A percentile compares a stretch with the other conserved stretches of the same genome.
Conservation (phyloP, 2,888 invertebrate species). For the Atherix ibis region DNA sequence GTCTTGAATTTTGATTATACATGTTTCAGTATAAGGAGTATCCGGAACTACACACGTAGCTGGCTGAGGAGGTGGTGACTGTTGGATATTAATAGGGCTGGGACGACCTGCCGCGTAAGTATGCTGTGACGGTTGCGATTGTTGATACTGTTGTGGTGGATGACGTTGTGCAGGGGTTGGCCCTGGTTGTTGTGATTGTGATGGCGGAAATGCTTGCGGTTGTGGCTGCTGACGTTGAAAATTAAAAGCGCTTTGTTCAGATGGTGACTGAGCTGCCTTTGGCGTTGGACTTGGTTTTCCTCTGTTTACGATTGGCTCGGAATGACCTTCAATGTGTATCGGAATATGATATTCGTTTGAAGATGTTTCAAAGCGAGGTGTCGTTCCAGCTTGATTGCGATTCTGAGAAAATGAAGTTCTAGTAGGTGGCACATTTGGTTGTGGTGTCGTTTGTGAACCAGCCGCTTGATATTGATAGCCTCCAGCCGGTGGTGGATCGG, state of each 20-base stretch:
- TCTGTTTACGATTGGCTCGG: constrained; percentile 64
- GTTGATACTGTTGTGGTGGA: constrained; percentile 5
- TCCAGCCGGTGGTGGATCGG: constrained; percentile 13
- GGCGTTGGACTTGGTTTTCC: constrained; percentile 19
- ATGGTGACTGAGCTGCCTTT: constrained; percentile 30
- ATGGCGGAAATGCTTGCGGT: constrained; percentile 10
- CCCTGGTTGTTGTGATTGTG: constrained; percentile 5
- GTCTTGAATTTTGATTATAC: constrained; percentile 59
- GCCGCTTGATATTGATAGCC: neutral
- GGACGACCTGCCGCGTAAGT: constrained; percentile 12
- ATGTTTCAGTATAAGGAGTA: constrained; percentile 40
- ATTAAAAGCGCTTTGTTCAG: neutral
- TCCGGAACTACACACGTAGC: constrained; percentile 21
- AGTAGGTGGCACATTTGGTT: constrained; percentile 1
- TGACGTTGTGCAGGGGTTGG: constrained; percentile 2
- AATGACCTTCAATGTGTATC: constrained; percentile 73
- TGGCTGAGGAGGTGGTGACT: constrained; percentile 4
- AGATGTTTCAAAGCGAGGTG: no score
- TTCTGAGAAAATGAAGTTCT: no score
- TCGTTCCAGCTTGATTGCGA: constrained; percentile 21
- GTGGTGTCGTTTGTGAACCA: neutral
- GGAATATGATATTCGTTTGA: no score
- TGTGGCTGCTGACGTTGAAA: constrained; percentile 22
- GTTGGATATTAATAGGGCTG: constrained; percentile 19
- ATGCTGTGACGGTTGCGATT: constrained; percentile 6